Evolutionary conservation across 2,797 vertebrate species (phyloP), one percentile per base, ranked within the genome.

Genomic region (Enteromius trimaculatus): DNA sequence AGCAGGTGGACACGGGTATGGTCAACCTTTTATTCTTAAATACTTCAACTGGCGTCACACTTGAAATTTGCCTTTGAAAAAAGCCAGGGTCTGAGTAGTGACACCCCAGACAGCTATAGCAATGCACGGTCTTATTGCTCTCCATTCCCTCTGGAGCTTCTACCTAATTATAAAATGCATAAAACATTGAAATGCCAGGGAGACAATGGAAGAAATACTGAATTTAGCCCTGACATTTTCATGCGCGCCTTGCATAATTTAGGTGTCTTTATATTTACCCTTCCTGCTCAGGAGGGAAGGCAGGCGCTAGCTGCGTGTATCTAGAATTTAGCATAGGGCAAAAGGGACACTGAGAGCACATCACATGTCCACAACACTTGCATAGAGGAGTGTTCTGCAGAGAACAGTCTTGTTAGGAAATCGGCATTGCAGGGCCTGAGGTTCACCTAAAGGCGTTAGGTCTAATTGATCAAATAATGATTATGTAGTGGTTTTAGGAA

Each of bases 161-260:
- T 78, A 58, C 75, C 91, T 94, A 94, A 94, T 95, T 94, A 95
- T 92, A 88, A 93, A 92, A 94, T 94, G 90, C 92, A 94, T 93
- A 92, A 94, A 93, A 94, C 92, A 93, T 93, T 71, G 37, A 86
- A 92, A 92, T 91, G 91, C 89, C 91, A 92, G 81, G n/a, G 83
- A 94, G 93, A 94, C 93, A 93, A 94, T 90, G 82, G 88, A 77
- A 84, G 87, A 91, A 87, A 92, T 86, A 86, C 89, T 90, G 92
- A 93, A 93, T 92, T 92, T 93, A 91, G 91, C 86, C 80, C 78
- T 95, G 94, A 94, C 93, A 95, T 95, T 95, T 88, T 94, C 92
- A 92, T 91, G 92, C 88, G 89, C 82, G 49, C 76, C 69, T 89
- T 94, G 92, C 90, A 94, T 94, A 93, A 95, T 94, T 93, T 92